These are phyloP conservation scores for Heterocephalus glaber DNA, from an alignment of 2,113 vertebrate species.

Conservation along the genomic window DNA sequence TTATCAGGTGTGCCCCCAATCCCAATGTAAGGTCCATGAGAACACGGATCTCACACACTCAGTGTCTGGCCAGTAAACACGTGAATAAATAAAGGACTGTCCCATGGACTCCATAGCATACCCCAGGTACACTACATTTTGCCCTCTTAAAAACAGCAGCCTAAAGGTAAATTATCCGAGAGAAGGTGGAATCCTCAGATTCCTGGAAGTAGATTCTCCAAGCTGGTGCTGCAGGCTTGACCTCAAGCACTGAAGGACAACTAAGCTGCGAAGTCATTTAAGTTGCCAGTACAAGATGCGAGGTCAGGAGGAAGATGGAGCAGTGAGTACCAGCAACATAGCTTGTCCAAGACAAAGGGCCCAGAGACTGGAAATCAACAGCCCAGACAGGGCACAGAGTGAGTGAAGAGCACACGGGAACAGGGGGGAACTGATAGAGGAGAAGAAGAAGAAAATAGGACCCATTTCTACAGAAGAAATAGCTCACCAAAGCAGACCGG, in stretches of 20 bases:
- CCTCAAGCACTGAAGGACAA: not conserved
- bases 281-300: accelerated
- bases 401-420: no score
- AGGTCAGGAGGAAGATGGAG: no score
- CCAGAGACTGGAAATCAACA: no score
- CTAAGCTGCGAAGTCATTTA: not conserved
- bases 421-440: no score
- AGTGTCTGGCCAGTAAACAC: not conserved
- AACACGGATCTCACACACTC: not conserved
- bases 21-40: not conserved
- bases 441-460: no score
- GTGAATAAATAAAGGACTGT: not conserved
- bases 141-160: not conserved
- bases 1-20: not conserved
- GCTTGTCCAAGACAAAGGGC: no score
- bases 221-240: not conserved
- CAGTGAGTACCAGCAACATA: no score
- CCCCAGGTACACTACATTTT: no score
- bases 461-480: no score
- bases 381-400: no score
- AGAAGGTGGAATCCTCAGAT: not conserved
- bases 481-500: no score
- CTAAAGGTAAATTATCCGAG: not conserved
- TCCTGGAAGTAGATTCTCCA: not conserved
- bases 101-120: not conserved